Percentiles rank a stretch among this genome's conserved stretches.
phyloP scores from a whole-genome alignment of 2,797 vertebrate genomes.

The Meriones psammophilus region DNA sequence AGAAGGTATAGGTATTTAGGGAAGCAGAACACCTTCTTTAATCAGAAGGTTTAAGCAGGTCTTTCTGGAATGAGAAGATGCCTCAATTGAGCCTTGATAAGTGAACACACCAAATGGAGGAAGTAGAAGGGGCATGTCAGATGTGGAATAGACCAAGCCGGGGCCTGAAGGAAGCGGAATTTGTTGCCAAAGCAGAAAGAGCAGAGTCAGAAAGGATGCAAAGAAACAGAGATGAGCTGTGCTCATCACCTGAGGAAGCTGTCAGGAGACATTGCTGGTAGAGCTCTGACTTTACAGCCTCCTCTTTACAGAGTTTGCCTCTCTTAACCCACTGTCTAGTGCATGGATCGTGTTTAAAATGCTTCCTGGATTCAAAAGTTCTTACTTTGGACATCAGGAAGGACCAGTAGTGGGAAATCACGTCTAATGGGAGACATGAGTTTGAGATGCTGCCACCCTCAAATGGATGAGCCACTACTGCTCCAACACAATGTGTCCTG shows the following conservation, averaged over 20 bases:
- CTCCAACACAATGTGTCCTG: background rate
- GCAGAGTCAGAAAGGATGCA: background rate
- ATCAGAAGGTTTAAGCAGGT: background rate
- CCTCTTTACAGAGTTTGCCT: background rate
- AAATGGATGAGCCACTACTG: background rate
- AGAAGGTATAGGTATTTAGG: background rate
- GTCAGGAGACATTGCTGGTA: background rate
- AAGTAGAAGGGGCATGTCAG: background rate
- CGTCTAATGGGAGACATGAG: background rate
- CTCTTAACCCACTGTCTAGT: background rate
- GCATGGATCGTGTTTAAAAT: background rate
- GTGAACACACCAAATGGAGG: background rate
- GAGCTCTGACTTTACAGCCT: background rate
- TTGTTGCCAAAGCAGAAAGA: background rate
- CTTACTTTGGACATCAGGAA: background rate
- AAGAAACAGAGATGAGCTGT: background rate
- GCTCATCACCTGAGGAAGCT: background rate
- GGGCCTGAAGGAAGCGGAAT: background rate
- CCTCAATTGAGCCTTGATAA: background rate
- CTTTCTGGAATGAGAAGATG: slow-evolving; percentile 27
- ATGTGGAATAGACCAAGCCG: background rate
- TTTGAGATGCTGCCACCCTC: background rate
- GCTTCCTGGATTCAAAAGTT: slow-evolving; percentile 11
- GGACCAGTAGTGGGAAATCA: background rate
- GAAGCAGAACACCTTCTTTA: slow-evolving; percentile 6